A percentile compares a stretch with the other conserved stretches of the same genome.
Conservation (phyloP, 2,797 vertebrate genomes). For the Anguilla obscura region DNA sequence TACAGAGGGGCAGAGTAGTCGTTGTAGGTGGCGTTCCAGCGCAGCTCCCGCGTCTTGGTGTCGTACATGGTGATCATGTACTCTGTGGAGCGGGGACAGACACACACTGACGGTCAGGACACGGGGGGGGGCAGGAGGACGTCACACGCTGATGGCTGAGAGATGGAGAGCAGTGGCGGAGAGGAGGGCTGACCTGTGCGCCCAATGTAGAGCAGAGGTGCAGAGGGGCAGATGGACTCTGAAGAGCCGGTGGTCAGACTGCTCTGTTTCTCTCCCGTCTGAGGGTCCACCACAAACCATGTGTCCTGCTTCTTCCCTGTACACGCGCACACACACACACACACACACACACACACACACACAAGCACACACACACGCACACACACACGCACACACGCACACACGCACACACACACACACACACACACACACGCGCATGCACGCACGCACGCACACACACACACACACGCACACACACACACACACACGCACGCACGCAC, state of each 20-base stretch:
- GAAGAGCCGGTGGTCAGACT: slow-evolving; percentile 85
- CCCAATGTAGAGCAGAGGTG: slow-evolving; percentile 89
- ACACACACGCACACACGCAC: slow-evolving; percentile 11
- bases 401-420: background rate
- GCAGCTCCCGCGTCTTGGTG: slow-evolving; percentile 85
- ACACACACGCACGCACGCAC: background rate
- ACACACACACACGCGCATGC: background rate
- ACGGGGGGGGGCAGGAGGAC: background rate
- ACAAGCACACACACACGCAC: background rate
- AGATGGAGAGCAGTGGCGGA: background rate
- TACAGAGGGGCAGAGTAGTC: slow-evolving; percentile 85
- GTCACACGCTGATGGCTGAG: background rate
- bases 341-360: slow-evolving; percentile 21
- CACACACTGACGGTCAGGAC: background rate
- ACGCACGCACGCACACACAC: background rate
- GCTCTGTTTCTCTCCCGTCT: slow-evolving; percentile 90
- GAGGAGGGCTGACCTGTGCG: slow-evolving; percentile 77
- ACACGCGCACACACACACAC: background rate
- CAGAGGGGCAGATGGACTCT: slow-evolving; percentile 81
- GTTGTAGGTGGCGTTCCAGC: slow-evolving; percentile 91
- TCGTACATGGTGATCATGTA: slow-evolving; percentile 96
- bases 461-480: slow-evolving; percentile 16
- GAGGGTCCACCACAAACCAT: slow-evolving; percentile 94
- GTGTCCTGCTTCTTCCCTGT: slow-evolving; percentile 93
- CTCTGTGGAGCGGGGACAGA: slow-evolving; percentile 67